Conservation (phyloP, 2,113 vertebrate species). For the Eurystomus gularis region DNA sequence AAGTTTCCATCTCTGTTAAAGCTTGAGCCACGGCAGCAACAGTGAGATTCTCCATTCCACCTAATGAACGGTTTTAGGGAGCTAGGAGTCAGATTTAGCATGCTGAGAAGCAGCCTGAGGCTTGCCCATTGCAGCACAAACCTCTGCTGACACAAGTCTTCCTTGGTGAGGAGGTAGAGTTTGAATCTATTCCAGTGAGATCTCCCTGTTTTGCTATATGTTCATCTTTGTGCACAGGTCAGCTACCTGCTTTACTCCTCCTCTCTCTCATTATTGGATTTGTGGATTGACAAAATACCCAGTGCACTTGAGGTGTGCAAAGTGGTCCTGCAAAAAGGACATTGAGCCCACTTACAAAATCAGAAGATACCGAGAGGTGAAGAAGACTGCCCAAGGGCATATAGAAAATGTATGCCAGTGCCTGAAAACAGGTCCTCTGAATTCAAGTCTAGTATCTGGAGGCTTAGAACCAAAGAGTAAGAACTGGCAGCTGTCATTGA, state of each 20-base stretch:
- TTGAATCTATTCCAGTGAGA: background rate
- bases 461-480: background rate
- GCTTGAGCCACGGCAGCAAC: background rate
- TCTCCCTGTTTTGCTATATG: background rate
- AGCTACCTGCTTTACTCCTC: background rate
- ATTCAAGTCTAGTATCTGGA: background rate
- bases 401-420: background rate
- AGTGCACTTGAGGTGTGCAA: background rate
- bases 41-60: background rate
- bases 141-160: background rate
- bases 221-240: background rate
- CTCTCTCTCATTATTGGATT: background rate
- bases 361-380: background rate
- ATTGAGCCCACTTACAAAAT: background rate
- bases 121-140: accelerated
- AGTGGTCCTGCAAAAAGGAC: background rate
- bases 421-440: background rate
- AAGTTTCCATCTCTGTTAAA: background rate
- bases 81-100: background rate
- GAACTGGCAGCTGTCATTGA: background rate
- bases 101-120: accelerated
- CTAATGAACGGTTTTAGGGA: background rate
- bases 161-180: background rate
- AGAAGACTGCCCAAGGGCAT: background rate
- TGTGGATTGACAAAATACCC: background rate